phyloP scores from a whole-genome alignment of 2,113 vertebrate species.

The Epinephelus lanceolatus region DNA sequence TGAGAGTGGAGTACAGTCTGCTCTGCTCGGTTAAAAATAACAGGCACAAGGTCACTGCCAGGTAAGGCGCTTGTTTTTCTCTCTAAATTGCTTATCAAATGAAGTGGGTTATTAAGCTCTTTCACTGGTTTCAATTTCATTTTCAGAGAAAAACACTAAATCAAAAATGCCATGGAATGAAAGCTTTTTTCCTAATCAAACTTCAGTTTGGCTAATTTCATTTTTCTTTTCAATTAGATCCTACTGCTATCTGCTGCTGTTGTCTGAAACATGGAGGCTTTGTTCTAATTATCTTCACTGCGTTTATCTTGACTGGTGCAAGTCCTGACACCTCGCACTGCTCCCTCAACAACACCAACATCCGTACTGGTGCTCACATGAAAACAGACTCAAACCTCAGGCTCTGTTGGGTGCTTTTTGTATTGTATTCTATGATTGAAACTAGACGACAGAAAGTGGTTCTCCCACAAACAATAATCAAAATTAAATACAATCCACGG shows the following conservation, averaged over 20 bases:
- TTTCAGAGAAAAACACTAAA: background rate
- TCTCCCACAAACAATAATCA: background rate
- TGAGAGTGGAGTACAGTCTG: background rate
- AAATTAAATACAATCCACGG: background rate
- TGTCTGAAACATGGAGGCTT: background rate
- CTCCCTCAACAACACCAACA: background rate
- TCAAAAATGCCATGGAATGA: background rate
- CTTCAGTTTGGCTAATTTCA: background rate
- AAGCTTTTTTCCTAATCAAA: background rate
- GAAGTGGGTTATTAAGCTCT: background rate
- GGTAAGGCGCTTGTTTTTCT: background rate
- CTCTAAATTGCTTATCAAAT: background rate
- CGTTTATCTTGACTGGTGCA: background rate
- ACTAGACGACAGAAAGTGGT: background rate
- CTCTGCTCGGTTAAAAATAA: background rate
- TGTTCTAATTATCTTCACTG: constrained; percentile 12
- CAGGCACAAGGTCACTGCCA: background rate
- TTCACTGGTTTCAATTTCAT: background rate
- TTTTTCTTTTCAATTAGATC: background rate
- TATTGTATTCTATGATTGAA: background rate
- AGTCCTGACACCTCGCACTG: background rate
- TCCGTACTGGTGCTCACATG: background rate
- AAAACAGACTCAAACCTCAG: background rate
- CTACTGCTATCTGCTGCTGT: background rate
- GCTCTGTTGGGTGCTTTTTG: background rate